phyloP scores from a whole-genome alignment of 2,888 invertebrate genomes.

The Calliopum simillimum region DNA sequence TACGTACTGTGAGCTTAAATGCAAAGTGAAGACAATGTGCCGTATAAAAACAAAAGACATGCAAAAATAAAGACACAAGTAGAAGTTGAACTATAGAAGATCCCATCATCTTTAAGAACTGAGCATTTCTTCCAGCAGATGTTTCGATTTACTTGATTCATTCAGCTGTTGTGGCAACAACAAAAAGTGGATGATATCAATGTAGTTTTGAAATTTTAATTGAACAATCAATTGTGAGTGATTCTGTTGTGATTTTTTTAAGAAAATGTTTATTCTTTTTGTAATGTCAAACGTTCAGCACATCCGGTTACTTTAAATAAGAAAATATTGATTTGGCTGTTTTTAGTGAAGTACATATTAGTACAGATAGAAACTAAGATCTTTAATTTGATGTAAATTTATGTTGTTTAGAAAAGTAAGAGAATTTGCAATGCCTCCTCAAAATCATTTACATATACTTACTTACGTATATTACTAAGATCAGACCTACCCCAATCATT shows the following conservation, averaged over 20 bases:
- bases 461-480: too few species aligned
- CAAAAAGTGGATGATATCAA: background rate
- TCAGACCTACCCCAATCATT: too few species aligned
- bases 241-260: background rate
- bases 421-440: too few species aligned
- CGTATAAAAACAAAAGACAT: background rate
- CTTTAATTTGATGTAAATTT: too few species aligned
- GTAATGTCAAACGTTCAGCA: conserved; percentile 8
- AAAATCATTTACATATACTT: too few species aligned
- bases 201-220: conserved; percentile 47
- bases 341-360: too few species aligned
- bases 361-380: too few species aligned
- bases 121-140: conserved; percentile 36
- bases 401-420: too few species aligned
- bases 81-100: too few species aligned
- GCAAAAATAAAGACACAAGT: background rate
- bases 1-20: conserved; percentile 59
- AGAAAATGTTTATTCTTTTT: background rate
- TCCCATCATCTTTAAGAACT: background rate
- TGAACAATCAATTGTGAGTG: conserved; percentile 52
- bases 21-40: conserved; percentile 51
- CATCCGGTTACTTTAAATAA: conserved; percentile 20
- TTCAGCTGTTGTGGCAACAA: conserved; percentile 1
- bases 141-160: conserved; percentile 3
- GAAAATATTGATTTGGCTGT: background rate